These are phyloP conservation scores for Megaceryle alcyon DNA, from an alignment of 2,797 vertebrate species.

Conservation along the genomic window DNA sequence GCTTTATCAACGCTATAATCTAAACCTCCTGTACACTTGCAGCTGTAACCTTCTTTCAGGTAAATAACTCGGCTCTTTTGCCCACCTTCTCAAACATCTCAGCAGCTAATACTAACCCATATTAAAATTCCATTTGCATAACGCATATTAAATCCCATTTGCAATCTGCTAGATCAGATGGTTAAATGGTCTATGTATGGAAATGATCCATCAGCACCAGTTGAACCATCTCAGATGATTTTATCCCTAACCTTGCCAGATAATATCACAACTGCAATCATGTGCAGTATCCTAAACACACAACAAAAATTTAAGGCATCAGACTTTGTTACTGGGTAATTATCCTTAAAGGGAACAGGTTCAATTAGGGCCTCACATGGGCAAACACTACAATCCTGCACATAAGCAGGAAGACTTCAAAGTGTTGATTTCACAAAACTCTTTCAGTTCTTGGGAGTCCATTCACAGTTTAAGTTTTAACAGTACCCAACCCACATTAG, in stretches of 20 bases:
- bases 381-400: not conserved
- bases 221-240: not conserved
- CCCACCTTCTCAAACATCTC: not conserved
- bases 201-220: not conserved
- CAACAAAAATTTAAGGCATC: not conserved
- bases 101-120: not conserved
- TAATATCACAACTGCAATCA: not conserved
- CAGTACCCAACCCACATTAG: not conserved
- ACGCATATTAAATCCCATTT: not conserved
- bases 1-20: not conserved
- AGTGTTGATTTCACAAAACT: accelerated
- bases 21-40: not conserved
- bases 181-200: not conserved
- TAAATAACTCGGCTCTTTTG: not conserved
- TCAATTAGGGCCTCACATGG: not conserved
- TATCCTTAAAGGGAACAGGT: not conserved
- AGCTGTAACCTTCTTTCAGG: not conserved
- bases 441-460: not conserved
- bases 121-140: constrained; percentile 20
- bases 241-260: not conserved
- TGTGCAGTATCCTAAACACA: not conserved
- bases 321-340: not conserved
- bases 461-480: not conserved
- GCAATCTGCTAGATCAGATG: not conserved
- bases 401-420: not conserved